Conservation (phyloP, 2,888 invertebrate species). For the Caenorhabditis angaria region DNA sequence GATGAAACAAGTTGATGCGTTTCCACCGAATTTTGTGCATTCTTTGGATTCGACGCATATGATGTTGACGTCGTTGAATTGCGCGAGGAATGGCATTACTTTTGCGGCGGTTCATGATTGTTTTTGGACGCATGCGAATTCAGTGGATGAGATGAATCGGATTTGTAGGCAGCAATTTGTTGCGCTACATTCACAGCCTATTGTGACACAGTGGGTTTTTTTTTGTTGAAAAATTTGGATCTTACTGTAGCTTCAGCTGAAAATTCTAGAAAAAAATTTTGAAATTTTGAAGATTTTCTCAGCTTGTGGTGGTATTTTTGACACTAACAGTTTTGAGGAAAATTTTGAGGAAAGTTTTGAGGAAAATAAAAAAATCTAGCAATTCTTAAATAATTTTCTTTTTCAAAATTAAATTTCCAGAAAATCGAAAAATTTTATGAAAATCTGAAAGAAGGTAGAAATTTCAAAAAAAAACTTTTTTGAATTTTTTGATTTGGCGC, state of each 20-base stretch:
- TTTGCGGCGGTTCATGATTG: conserved; percentile 99
- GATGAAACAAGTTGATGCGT: conserved; percentile 81
- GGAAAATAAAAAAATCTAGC: too few species aligned
- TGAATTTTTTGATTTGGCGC: too few species aligned
- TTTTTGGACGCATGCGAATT: conserved; percentile 95
- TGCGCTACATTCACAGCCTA: conserved; percentile 89
- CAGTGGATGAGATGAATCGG: conserved; percentile 88
- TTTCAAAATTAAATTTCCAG: too few species aligned
- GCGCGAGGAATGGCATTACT: conserved; percentile 81
- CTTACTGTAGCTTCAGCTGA: too few species aligned
- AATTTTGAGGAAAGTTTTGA: background rate
- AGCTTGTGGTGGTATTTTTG: too few species aligned
- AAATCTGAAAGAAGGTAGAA: too few species aligned
- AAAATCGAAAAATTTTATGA: too few species aligned
- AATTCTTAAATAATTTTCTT: too few species aligned
- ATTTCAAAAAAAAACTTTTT: too few species aligned
- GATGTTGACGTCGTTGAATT: conserved; percentile 95
- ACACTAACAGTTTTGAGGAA: too few species aligned
- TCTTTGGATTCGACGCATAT: conserved; percentile 97
- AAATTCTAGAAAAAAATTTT: too few species aligned
- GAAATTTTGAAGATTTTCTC: too few species aligned
- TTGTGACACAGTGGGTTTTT: conserved; percentile 80
- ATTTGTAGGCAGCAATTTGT: conserved; percentile 97
- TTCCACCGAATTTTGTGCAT: conserved; percentile 98
- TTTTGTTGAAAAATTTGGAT: conserved; percentile 11